Evolutionary conservation across 35 echinoderm and acorn worm genomes (phyloP).

Genomic region (Amphiura filiformis): DNA sequence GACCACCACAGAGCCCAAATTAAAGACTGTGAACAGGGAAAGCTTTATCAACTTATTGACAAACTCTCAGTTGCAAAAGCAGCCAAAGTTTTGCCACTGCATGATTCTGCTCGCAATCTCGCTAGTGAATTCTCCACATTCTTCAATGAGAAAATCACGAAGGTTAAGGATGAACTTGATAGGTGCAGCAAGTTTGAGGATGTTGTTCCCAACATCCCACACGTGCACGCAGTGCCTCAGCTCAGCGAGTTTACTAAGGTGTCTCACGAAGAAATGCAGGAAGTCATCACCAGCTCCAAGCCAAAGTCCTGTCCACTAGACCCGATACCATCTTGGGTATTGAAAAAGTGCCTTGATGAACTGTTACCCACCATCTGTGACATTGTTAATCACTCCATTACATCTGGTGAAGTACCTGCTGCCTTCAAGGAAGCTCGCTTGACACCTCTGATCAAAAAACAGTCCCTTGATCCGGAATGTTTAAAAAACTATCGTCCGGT

Average conservation of each 20-base stretch:
- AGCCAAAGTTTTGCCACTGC: neutral
- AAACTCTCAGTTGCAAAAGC: neutral
- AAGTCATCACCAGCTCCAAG: slow-evolving; percentile 2
- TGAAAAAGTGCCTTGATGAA: slow-evolving; percentile 43
- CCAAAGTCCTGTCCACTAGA: slow-evolving; percentile 45
- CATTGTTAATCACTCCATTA: slow-evolving; percentile 46
- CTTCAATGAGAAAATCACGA: slow-evolving; percentile 26
- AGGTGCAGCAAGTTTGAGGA: neutral
- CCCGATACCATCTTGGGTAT: slow-evolving; percentile 21
- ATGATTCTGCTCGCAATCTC: neutral
- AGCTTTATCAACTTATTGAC: slow-evolving; percentile 11
- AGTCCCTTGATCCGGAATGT: slow-evolving; percentile 20
- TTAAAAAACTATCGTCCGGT: slow-evolving; percentile 58
- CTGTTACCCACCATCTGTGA: slow-evolving; percentile 24
- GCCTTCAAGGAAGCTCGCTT: slow-evolving; percentile 34
- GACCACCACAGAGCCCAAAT: neutral
- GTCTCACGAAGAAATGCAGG: slow-evolving; percentile 3
- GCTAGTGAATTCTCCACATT: slow-evolving; percentile 13
- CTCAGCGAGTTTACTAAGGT: neutral
- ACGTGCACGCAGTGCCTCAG: no score
- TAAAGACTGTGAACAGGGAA: slow-evolving; percentile 13
- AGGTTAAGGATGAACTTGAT: no score
- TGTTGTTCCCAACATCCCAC: no score
- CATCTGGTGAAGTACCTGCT: slow-evolving; percentile 29
- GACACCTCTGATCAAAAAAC: slow-evolving; percentile 50